Percentiles rank a stretch among this genome's conserved stretches.
Conservation (phyloP, 2,888 invertebrate species). For the Sphaerophoria taeniata region DNA sequence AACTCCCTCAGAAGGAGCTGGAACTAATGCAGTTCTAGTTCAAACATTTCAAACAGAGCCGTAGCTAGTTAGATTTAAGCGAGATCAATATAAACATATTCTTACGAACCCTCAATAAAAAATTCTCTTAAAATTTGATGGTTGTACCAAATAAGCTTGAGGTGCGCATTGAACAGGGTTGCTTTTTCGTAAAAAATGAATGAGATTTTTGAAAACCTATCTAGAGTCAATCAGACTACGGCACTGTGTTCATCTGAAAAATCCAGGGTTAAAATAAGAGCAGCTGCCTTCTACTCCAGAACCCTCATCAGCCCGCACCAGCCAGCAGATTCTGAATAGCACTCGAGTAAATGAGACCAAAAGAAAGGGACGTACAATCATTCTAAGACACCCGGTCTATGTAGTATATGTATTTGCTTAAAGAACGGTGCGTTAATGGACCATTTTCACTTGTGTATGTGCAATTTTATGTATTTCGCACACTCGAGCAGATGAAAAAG, state of each 20-base stretch:
- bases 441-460: conserved; percentile 53
- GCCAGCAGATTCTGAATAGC: conserved; percentile 13
- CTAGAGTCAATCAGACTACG: too few relatives aligned
- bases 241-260: conserved; percentile 52
- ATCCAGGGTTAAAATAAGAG: conserved; percentile 74
- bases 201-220: too few relatives aligned
- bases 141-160: too few relatives aligned
- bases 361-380: too few relatives aligned
- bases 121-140: too few relatives aligned
- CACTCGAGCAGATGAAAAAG: conserved; percentile 66
- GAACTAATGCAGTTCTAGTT: conserved; percentile 54
- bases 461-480: conserved; percentile 54
- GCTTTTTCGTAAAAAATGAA: too few relatives aligned
- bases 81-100: too few relatives aligned
- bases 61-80: too few relatives aligned
- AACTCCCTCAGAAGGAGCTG: conserved; percentile 69
- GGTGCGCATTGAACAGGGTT: too few relatives aligned
- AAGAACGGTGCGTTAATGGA: conserved; percentile 62
- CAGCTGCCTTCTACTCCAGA: conserved; percentile 47
- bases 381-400: conserved; percentile 50
- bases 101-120: too few relatives aligned
- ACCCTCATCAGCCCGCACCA: conserved; percentile 50
- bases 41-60: conserved; percentile 61
- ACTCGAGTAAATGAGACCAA: conserved; percentile 54
- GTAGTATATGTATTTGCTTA: conserved; percentile 2